Evolutionary conservation across 2,113 vertebrate genomes (phyloP).

Genomic region (Platichthys flesus): DNA sequence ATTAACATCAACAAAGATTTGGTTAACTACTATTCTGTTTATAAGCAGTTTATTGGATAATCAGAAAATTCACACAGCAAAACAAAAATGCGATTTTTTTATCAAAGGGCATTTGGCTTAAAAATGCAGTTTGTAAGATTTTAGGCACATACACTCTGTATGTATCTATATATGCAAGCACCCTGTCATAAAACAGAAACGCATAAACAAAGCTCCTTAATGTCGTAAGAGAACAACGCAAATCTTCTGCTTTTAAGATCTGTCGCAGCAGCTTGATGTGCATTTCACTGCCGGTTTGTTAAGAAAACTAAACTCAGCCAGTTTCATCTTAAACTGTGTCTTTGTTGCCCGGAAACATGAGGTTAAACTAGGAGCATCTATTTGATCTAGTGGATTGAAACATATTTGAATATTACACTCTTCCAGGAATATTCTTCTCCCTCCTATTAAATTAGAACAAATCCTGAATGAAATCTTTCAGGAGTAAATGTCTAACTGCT

Average conservation of each 20-base stretch:
- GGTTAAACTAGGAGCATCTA: neutral
- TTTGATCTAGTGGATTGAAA: neutral
- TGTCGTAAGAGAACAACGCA: no score
- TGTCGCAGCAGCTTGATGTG: constrained; percentile 5
- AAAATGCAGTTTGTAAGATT: constrained; percentile 67
- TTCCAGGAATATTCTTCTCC: neutral
- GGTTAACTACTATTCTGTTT: constrained; percentile 60
- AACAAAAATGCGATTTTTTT: constrained; percentile 20
- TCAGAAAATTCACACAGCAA: constrained; percentile 13
- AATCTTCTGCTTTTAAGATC: neutral
- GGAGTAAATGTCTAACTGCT: neutral
- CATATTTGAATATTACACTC: neutral
- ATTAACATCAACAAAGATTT: constrained; percentile 18
- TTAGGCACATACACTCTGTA: constrained; percentile 24
- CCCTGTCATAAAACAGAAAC: constrained; percentile 18
- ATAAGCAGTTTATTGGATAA: constrained; percentile 56
- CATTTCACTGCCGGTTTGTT: neutral
- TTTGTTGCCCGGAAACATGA: neutral
- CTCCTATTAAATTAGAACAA: neutral
- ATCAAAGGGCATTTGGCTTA: constrained; percentile 21
- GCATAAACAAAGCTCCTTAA: no score
- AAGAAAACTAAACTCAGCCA: constrained; percentile 7
- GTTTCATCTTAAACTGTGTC: neutral
- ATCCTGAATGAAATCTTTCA: neutral
- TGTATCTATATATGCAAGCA: neutral